Evolutionary conservation across 2,888 invertebrate species (phyloP).

Genomic region (Spatulosminthurus flaviceps): DNA sequence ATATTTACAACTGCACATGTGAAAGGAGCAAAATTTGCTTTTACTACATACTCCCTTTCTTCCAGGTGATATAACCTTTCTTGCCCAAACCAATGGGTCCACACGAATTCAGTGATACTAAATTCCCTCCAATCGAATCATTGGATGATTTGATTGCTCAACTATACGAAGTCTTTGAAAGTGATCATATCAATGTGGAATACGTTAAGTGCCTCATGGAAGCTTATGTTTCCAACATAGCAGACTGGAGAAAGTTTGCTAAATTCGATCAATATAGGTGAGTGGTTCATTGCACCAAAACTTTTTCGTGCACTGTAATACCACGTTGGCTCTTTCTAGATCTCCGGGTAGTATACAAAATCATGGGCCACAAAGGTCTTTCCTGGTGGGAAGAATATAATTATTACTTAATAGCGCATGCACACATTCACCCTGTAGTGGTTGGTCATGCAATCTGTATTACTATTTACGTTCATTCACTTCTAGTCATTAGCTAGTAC

Average conservation of each 20-base stretch:
- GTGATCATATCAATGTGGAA: conserved; percentile 88
- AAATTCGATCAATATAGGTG: conserved; percentile 93
- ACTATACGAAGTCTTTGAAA: conserved; percentile 79
- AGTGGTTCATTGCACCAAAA: conserved; percentile 55
- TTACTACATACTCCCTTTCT: neutral
- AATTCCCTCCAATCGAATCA: conserved; percentile 38
- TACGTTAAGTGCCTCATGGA: conserved; percentile 83
- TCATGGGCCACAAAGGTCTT: too few species aligned
- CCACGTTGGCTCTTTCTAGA: too few species aligned
- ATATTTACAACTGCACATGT: too few species aligned
- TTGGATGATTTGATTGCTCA: conserved; percentile 68
- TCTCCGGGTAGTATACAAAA: too few species aligned
- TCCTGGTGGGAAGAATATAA: too few species aligned
- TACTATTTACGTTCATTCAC: too few species aligned
- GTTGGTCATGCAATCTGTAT: too few species aligned
- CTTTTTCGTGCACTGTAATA: neutral
- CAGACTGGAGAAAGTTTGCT: conserved; percentile 93
- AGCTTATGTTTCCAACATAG: conserved; percentile 84
- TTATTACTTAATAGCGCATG: too few species aligned
- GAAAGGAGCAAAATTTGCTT: neutral
- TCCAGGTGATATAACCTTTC: neutral
- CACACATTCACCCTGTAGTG: too few species aligned
- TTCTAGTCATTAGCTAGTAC: too few species aligned
- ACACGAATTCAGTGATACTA: neutral
- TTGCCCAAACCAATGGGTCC: conserved; percentile 21